Evolutionary conservation across 2,113 vertebrate genomes (phyloP), one percentile per base, ranked within the genome.

Genomic region (Fulmarus glacialis): DNA sequence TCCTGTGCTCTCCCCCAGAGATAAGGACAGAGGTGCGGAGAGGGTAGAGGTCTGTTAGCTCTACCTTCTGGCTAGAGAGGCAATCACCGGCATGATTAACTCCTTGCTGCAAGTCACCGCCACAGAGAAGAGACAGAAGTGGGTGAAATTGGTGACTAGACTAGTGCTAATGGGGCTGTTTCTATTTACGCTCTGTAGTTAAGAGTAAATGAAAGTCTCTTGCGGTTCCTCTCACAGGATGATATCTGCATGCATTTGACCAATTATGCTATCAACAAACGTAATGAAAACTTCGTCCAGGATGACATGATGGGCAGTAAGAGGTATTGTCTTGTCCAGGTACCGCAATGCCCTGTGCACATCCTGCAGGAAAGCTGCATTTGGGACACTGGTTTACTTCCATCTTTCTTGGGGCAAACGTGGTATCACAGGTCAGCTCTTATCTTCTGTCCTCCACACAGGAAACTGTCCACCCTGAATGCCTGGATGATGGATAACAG

Each of bases 231-330:
- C 87, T 59, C 68, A 13, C 96, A 99, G 98, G 97, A 97, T 19
- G 97, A 99, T 8, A 91, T 97, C 90, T 99, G 98, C 91, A 98
- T 98, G 98, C 98, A 99, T 62, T 90, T 99, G 91, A 99, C 98
- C 91, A 99, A 99, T 79, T 99, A 99, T 2, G 98, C 98, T 4
- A 98, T 99, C 98, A 99, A 99, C 96, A 99, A 98, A 77, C 97
- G 30, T 40, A 98, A 95, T 6, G 96, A 98, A 66, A 98, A 98
- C 63, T 99, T 99, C 23, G 9, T 98, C 75, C 93, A 84, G 40
- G 98, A 99, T 2, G 98, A 97, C 45, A 90, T 22, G 4, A 52
- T 45, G 18, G 98, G 98, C 96, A 99, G 98, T 59, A 98, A 99
- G 96, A 98, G 98, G 98, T 99, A 97, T 34, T 52, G n/a, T n/a